These are phyloP conservation scores for Scaptodrosophila lebanonensis DNA, from an alignment of 1,140 invertebrate species.

Conservation along the genomic window DNA sequence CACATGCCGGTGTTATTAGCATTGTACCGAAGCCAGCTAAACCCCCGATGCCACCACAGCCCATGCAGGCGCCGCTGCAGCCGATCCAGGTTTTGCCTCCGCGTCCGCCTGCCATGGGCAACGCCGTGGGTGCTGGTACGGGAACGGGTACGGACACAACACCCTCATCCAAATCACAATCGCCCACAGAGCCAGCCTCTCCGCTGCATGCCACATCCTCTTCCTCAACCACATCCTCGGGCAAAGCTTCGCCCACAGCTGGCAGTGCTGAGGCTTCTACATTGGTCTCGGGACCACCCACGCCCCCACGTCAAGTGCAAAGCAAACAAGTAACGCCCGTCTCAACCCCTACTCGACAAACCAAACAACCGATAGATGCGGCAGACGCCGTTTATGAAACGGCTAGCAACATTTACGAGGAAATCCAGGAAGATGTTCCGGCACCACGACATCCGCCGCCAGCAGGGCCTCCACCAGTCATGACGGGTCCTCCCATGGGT, in stretches of 20 bases:
- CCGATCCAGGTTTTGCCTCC: slow-evolving; percentile 78
- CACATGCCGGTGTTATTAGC: slow-evolving; percentile 74
- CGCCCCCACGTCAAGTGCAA: slow-evolving; percentile 63
- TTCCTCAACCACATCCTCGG: slow-evolving; percentile 47
- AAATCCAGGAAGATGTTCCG: slow-evolving; percentile 67
- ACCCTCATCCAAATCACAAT: slow-evolving; percentile 70
- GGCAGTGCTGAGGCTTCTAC: slow-evolving; percentile 6
- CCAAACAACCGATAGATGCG: slow-evolving; percentile 34
- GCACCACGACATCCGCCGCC: slow-evolving; percentile 63
- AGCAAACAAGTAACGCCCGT: slow-evolving; percentile 61
- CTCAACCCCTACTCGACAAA: slow-evolving; percentile 58
- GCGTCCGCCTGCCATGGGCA: slow-evolving; percentile 61
- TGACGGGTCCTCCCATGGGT: no score
- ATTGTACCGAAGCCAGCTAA: slow-evolving; percentile 73
- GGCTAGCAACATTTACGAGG: slow-evolving; percentile 63
- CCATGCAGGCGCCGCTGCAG: slow-evolving; percentile 78
- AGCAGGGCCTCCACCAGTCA: slow-evolving; percentile 39
- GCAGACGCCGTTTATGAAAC: slow-evolving; percentile 48
- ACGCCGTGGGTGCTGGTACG: slow-evolving; percentile 75
- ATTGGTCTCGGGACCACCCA: slow-evolving; percentile 48
- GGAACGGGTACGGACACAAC: slow-evolving; percentile 77
- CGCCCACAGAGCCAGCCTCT: slow-evolving; percentile 50
- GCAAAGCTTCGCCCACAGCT: slow-evolving; percentile 50
- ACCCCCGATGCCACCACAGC: slow-evolving; percentile 78
- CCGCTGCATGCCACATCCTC: slow-evolving; percentile 47